Evolutionary conservation across 2,888 invertebrate species (phyloP), one percentile per base, ranked within the genome.

Genomic region (Hanleya hanleyi): DNA sequence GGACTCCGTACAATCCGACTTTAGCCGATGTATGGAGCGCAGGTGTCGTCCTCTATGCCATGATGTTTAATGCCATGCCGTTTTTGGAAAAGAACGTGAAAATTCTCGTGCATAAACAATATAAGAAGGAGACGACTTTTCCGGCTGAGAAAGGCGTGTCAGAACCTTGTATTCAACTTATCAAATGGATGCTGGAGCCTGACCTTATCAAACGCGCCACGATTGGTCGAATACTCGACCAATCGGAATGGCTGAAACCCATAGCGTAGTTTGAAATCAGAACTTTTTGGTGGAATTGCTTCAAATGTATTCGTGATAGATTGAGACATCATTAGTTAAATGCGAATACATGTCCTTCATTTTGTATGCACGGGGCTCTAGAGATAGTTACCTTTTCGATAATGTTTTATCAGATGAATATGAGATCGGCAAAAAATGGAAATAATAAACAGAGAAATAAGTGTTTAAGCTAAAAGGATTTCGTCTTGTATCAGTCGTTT

Each of bases 161-260:
- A 18, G 57, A 29, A 4, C 12, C 22, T 15, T 57, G 57, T 57
- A 32, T 57, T 3, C 26, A 22, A 15, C 22, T 57, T 32, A 57
- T 57, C 26, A 57, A 57, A 26, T 57, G 57, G 57, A 57, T 57
- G 57, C 26, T 57, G 29, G 57, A 57, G 57, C 29, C 57, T 29
- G 57, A 57, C 32, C 22, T 57, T 26, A 22, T 57, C 1, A 22
- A 26, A 4, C 57, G 57, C 12, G 57, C 32, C 15, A 57, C 57
- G 26, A 57, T 32, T 15, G 29, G 32, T 29, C 57, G 57, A 4
- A 22, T 57, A 29, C 22, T 57, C 57, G 32, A 22, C 29, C 15
- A 22, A 15, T 29, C 22, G 18, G 57, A 22, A 22, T 57, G 57
- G 57, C 41, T 41, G n/a, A n/a, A n/a, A n/a, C n/a, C n/a, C n/a